Percentiles rank a stretch among this genome's conserved stretches.
Conservation (phyloP, 1,140 invertebrate genomes). For the Zaprionus ornatus region DNA sequence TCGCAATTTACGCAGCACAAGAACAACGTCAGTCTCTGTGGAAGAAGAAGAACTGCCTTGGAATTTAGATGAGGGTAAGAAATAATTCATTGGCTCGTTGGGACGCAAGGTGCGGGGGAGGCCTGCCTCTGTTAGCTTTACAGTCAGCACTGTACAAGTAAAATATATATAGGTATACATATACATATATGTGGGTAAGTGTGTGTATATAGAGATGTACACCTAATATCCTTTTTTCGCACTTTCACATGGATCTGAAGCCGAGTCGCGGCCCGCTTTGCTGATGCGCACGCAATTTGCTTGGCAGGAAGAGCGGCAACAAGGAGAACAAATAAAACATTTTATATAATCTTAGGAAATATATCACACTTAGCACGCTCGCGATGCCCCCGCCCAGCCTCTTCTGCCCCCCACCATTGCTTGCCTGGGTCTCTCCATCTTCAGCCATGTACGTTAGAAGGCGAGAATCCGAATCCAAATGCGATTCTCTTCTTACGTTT, state of each 20-base stretch:
- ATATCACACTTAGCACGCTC: conserved; percentile 82
- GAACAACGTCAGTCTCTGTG: conserved; percentile 1
- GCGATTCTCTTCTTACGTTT: conserved; percentile 52
- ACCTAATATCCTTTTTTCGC: conserved; percentile 75
- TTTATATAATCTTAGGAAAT: conserved; percentile 83
- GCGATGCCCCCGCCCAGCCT: conserved; percentile 26
- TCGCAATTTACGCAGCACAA: conserved; percentile 44
- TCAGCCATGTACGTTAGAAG: conserved; percentile 27
- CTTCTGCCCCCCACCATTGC: neutral
- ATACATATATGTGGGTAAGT: neutral
- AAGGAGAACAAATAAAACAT: conserved; percentile 81
- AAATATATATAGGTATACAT: conserved; percentile 5
- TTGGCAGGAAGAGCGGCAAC: conserved; percentile 54
- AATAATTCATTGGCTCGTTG: conserved; percentile 78
- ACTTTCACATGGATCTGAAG: conserved; percentile 41
- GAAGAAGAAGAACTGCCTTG: conserved; percentile 27
- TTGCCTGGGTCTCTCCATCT: conserved; percentile 19
- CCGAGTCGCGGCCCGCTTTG: conserved; percentile 19
- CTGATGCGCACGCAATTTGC: conserved; percentile 73
- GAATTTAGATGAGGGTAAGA: conserved; percentile 69
- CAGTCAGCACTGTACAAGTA: neutral
- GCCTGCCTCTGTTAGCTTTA: conserved; percentile 17
- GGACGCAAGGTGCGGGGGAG: conserved; percentile 3
- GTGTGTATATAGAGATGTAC: conserved; percentile 37
- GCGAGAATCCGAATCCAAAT: conserved; percentile 43